Evolutionary conservation across 2,113 vertebrate species (phyloP).

Genomic region (Pseudopipra pipra): DNA sequence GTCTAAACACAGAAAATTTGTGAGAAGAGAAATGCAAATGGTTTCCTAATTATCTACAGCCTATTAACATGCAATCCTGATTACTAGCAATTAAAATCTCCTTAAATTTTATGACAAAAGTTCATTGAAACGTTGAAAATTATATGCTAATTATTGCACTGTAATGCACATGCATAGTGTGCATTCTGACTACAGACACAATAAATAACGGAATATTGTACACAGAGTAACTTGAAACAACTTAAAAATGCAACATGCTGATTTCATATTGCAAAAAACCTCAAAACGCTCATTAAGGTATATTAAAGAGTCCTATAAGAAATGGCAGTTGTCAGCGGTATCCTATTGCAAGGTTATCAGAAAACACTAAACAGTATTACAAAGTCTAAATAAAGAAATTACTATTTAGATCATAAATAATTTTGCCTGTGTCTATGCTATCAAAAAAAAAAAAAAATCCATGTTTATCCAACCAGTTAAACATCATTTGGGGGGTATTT

Average conservation of each 20-base stretch:
- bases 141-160: constrained; percentile 81
- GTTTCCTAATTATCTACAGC: constrained; percentile 86
- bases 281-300: constrained; percentile 18
- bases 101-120: constrained; percentile 88
- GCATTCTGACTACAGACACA: constrained; percentile 61
- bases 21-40: constrained; percentile 88
- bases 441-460: background rate
- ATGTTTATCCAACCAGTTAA: background rate
- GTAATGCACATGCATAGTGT: constrained; percentile 70
- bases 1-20: constrained; percentile 78
- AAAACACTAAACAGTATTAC: background rate
- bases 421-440: background rate
- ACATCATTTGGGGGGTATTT: background rate
- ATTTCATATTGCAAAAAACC: constrained; percentile 37
- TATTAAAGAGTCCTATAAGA: constrained; percentile 39
- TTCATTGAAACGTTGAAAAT: constrained; percentile 82
- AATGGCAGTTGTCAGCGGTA: background rate
- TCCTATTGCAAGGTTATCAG: constrained; percentile 30
- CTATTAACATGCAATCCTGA: constrained; percentile 86
- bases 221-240: constrained; percentile 22
- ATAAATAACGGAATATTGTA: constrained; percentile 72
- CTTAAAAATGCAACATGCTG: constrained; percentile 61
- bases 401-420: background rate
- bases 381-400: background rate
- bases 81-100: constrained; percentile 92